Base-by-base conservation (phyloP, 2,113 vertebrate genomes). In the Pseudorasbora parva region DNA sequence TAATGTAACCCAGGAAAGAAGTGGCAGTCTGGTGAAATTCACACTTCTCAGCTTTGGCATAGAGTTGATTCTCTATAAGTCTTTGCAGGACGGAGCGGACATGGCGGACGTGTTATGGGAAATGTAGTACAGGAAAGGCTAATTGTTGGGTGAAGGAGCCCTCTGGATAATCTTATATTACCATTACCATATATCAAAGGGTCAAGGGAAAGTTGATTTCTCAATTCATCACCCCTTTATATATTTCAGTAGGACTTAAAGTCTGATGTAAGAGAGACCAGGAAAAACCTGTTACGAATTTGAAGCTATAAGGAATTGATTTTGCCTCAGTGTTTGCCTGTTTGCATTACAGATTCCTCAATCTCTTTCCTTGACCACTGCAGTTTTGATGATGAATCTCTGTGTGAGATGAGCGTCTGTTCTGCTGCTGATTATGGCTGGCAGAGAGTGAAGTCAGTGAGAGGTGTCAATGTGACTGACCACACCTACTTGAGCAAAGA, bases 361-460 rank as follows among this genome's bases (percentile, higher is more conserved):
- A 68, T 78, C 47, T 60, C 85, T 21, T 90, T 90, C 5, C 72
- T 71, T 51, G 86, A 92, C 76, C 30, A 81, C 78, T 92, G 91
- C 17, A 75, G 73, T 71, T 92, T 91, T 81, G 66, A 56, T 17
- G 0, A 87, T 7, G 59, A 15, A 0, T 51, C 47, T 30, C 84
- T 81, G 62, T 90, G 91, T 77, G 8, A 83, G 10, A 91, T 92
- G 89, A 85, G 11, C 0, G 41, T 17, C 19, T 90, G 88, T 62
- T 88, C 87, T 75, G 1, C 49, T 0, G n/a, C 12, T 19, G 73
- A 23, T 33, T 43, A 30, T 19, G 23, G 27, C 33, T 92, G 91
- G 91, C 47, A 76, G 78, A 45, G 62, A 71, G 79, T 88, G 71
- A 27, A 85, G 3, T 1, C 0, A 0, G 90, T 14, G 51, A 0